phyloP scores from a whole-genome alignment of 2,113 vertebrate species.

The Galbula dea region DNA sequence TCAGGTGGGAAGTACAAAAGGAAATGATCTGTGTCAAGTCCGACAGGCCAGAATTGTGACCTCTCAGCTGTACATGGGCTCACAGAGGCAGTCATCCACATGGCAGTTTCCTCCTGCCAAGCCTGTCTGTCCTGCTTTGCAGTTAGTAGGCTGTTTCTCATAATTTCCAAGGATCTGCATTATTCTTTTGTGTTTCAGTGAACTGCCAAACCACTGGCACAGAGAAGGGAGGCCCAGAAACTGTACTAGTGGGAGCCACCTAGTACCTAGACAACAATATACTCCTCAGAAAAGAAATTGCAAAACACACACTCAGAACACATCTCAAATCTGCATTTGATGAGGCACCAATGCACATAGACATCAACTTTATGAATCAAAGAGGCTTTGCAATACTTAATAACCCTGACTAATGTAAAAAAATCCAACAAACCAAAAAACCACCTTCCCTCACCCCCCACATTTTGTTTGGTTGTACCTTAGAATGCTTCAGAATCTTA shows the following conservation, averaged over 20 bases:
- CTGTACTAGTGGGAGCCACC: not conserved
- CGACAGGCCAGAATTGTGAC: conserved; percentile 10
- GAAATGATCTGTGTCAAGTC: not conserved
- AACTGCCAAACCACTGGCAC: not conserved
- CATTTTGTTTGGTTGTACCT: not conserved
- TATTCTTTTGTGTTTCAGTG: not conserved
- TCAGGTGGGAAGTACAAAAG: not conserved
- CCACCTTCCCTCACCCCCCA: no score
- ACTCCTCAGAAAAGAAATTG: not conserved
- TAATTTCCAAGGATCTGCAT: not conserved
- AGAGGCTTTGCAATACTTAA: not conserved
- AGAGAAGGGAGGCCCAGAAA: not conserved
- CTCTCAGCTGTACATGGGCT: not conserved
- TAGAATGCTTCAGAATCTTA: not conserved
- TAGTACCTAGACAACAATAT: not conserved
- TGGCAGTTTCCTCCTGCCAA: not conserved
- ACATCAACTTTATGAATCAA: not conserved
- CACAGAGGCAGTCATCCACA: not conserved
- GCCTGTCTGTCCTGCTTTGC: conserved; percentile 25
- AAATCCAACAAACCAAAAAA: not conserved
- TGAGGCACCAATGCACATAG: not conserved
- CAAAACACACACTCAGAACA: not conserved
- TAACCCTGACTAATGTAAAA: not conserved
- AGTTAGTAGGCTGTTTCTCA: not conserved
- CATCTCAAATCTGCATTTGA: not conserved